Base-by-base conservation (phyloP, 2,797 vertebrate genomes). In the Molothrus ater region DNA sequence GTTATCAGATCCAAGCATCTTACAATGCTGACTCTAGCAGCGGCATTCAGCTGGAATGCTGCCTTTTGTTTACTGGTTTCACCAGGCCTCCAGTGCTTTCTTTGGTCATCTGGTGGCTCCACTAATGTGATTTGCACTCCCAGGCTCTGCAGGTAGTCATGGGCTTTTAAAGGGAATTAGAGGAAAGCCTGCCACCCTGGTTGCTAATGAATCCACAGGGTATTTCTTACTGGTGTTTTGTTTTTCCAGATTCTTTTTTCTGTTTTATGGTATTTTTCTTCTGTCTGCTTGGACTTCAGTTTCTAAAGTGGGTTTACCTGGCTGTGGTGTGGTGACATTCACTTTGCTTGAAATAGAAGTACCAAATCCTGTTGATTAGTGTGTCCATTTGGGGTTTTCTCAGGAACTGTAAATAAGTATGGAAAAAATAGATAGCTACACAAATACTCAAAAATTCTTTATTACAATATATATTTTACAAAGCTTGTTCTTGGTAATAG, bases 41-140 rank as follows among this genome's bases (percentile, higher is more conserved):
- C 97, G 98, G 98, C 98, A 98, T 99, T 98, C 98, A 98, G 97
- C 97, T 98, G 98, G 98, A 99, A 99, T 99, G 98, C 97, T 97
- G 98, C 96, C 98, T 98, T 98, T 99, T 98, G 98, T 98, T 98
- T 97, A 93, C 97, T 97, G 96, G 98, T 96, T 97, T 96, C 95
- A 95, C 98, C 98, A 98, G 98, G 98, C 97, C 96, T 98, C 95
- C 89, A 97, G 93, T 98, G 98, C 98, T 98, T 98, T 98, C 97
- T 98, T 98, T 98, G 96, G 96, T 98, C 98, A 98, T 98, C 98
- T 98, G 98, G 97, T 98, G 97, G 98, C 98, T 98, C 98, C 97
- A 95, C 98, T 98, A 98, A 98, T 97, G 96, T 97, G 97, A 98
- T 99, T 99, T 99, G 98, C 98, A 98, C 98, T 98, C 98, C 98